Percentiles rank a stretch among this genome's conserved stretches.
These are phyloP conservation scores for Ornithoptera priamus DNA, from an alignment of 2,888 invertebrate genomes.

Conservation along the genomic window DNA sequence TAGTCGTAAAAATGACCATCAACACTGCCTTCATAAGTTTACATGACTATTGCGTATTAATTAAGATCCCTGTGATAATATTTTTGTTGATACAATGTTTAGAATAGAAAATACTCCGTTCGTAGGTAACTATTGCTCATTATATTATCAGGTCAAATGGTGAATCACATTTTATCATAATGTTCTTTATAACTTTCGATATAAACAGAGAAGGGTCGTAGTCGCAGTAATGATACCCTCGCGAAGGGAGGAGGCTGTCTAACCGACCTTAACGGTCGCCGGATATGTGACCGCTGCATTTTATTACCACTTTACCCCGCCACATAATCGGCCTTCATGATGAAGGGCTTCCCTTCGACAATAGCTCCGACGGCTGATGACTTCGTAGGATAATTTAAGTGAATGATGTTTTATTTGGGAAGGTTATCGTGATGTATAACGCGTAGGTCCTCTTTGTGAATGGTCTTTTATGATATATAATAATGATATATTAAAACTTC, in stretches of 20 bases:
- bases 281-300: slow-evolving; percentile 80
- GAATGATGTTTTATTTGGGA: slow-evolving; percentile 1
- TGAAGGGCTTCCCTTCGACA: slow-evolving; percentile 69
- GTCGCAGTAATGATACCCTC: slow-evolving; percentile 73
- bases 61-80: neutral
- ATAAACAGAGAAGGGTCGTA: slow-evolving; percentile 77
- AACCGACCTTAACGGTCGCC: slow-evolving; percentile 74
- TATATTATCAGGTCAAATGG: slow-evolving; percentile 73
- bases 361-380: slow-evolving; percentile 55
- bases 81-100: neutral
- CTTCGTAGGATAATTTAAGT: slow-evolving; percentile 23
- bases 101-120: neutral
- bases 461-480: neutral
- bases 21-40: too few relatives aligned
- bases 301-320: slow-evolving; percentile 79
- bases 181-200: slow-evolving; percentile 76
- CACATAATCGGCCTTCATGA: slow-evolving; percentile 79
- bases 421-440: neutral
- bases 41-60: neutral
- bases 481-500: too few relatives aligned
- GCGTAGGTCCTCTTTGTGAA: neutral
- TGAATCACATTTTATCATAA: slow-evolving; percentile 76
- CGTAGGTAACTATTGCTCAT: neutral
- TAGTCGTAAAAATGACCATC: too few relatives aligned
- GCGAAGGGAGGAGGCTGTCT: slow-evolving; percentile 66